These are phyloP conservation scores for Oxytorus armatus DNA, from an alignment of 2,888 invertebrate species.

Conservation along the genomic window DNA sequence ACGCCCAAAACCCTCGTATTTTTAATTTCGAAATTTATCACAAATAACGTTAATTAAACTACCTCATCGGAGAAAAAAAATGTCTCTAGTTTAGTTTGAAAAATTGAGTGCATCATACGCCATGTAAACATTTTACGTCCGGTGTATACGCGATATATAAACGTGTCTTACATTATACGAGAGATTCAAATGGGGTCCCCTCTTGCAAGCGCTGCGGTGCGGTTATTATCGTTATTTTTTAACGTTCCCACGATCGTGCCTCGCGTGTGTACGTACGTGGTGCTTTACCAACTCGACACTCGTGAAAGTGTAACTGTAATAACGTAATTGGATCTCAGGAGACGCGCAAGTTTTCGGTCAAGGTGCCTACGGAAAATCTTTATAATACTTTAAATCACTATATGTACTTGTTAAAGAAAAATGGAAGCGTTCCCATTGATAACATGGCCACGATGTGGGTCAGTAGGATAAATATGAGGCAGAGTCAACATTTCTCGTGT, in stretches of 20 bases:
- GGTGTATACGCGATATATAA: background rate
- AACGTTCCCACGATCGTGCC: conserved; percentile 61
- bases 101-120: too few relatives aligned
- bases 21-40: too few relatives aligned
- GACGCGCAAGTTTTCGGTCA: conserved; percentile 51
- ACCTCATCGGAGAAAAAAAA: too few relatives aligned
- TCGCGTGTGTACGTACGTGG: conserved; percentile 4
- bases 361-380: conserved; percentile 12
- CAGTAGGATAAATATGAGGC: conserved; percentile 25
- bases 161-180: conserved; percentile 6
- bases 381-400: background rate
- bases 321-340: conserved; percentile 59
- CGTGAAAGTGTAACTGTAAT: conserved; percentile 65
- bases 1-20: too few relatives aligned
- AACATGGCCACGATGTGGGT: conserved; percentile 30
- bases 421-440: background rate
- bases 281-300: conserved; percentile 35
- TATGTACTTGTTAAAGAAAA: background rate
- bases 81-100: too few relatives aligned
- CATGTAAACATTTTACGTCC: too few relatives aligned
- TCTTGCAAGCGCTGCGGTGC: conserved; percentile 27
- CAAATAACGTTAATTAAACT: too few relatives aligned
- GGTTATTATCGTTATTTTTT: conserved; percentile 57
- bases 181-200: conserved; percentile 17
- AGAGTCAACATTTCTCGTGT: background rate